phyloP scores from a whole-genome alignment of 30 jellyfish, hydroid and myxozoan species.

The Kudoa iwatai region DNA sequence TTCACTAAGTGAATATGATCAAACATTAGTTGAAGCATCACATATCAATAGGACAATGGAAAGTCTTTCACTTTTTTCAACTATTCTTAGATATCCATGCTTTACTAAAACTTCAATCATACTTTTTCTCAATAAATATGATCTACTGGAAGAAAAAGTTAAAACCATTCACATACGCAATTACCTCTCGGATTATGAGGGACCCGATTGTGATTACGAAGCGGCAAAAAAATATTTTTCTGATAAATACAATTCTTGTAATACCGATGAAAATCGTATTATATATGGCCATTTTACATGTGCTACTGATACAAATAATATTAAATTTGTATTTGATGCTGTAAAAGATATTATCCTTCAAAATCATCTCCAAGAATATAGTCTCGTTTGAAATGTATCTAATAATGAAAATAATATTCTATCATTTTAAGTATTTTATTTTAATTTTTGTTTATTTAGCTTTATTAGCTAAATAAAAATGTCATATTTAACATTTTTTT shows the following conservation, averaged over 20 bases:
- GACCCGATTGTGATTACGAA: slow-evolving; percentile 2
- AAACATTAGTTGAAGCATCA: slow-evolving; percentile 2
- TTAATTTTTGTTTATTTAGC: too few relatives aligned
- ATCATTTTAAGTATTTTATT: too few relatives aligned
- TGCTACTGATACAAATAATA: slow-evolving; percentile 8
- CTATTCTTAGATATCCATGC: slow-evolving; percentile 3
- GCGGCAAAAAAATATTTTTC: slow-evolving; percentile 1
- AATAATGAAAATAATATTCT: too few relatives aligned
- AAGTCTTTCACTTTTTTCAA: slow-evolving; percentile 2
- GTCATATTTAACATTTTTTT: too few relatives aligned
- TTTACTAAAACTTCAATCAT: slow-evolving; percentile 2
- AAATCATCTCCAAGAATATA: neutral
- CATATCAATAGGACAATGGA: slow-evolving; percentile 3
- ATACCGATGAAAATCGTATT: neutral
- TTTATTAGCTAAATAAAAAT: too few relatives aligned
- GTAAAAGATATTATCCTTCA: slow-evolving; percentile 1
- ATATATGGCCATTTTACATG: slow-evolving; percentile 5
- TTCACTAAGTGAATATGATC: slow-evolving; percentile 3
- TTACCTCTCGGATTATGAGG: slow-evolving; percentile 4
- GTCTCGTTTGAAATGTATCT: neutral
- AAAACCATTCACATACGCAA: neutral
- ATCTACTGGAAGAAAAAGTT: slow-evolving; percentile 4
- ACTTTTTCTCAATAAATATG: slow-evolving; percentile 5
- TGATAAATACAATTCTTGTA: neutral
- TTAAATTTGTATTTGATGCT: slow-evolving; percentile 2